A percentile compares a stretch with the other conserved stretches of the same genome.
Evolutionary conservation across 2,797 vertebrate genomes (phyloP).

Genomic region (Melanotaenia trifasciata): DNA sequence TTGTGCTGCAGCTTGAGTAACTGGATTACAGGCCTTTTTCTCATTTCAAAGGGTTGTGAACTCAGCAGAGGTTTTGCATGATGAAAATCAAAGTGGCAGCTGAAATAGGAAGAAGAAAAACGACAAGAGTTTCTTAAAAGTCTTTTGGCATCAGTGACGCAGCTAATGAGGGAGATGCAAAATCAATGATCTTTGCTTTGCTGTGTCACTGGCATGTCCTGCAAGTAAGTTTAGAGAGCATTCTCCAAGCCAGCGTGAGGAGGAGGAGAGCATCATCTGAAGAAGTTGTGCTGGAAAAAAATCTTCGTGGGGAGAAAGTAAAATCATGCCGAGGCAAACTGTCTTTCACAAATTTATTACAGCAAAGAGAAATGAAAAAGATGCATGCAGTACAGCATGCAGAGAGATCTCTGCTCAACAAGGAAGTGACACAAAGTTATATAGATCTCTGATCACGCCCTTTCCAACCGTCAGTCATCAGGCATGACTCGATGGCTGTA

Average conservation of each 20-base stretch:
- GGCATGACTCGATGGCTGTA: too few species aligned
- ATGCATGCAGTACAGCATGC: too few species aligned
- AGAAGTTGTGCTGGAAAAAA: background rate
- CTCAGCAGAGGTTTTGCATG: slow-evolving; percentile 93
- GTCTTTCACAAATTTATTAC: too few species aligned
- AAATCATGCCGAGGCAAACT: too few species aligned
- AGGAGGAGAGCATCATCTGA: slow-evolving; percentile 12
- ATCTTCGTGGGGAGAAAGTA: too few species aligned
- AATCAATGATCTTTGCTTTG: slow-evolving; percentile 68
- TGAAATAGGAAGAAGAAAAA: slow-evolving; percentile 82
- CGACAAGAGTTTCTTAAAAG: slow-evolving; percentile 84
- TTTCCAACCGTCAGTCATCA: too few species aligned
- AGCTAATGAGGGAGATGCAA: slow-evolving; percentile 65
- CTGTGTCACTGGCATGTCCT: slow-evolving; percentile 22
- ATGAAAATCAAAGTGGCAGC: slow-evolving; percentile 99
- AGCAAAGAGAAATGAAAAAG: too few species aligned
- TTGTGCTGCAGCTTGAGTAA: slow-evolving; percentile 86
- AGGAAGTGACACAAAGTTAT: too few species aligned
- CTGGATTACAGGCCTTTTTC: slow-evolving; percentile 94
- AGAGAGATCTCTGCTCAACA: too few species aligned
- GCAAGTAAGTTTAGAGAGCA: slow-evolving; percentile 19
- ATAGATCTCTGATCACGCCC: too few species aligned
- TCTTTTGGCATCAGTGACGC: slow-evolving; percentile 76
- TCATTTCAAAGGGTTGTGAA: slow-evolving; percentile 97
- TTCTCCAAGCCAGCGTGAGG: background rate